phyloP scores from a whole-genome alignment of 2,888 invertebrate species.

The Archaeoteleia sp. region DNA sequence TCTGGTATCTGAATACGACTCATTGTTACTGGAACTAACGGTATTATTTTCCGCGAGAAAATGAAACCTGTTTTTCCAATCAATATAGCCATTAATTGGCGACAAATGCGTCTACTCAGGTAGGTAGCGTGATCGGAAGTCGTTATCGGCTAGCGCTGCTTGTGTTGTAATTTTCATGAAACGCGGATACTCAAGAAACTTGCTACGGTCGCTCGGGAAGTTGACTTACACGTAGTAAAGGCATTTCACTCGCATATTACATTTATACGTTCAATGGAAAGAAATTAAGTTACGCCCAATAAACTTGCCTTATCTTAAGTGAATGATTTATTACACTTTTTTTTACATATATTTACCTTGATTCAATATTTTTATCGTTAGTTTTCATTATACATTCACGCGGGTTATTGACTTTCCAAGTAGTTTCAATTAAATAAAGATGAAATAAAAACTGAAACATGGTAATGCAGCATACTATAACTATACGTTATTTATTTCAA shows the following conservation, averaged over 20 bases:
- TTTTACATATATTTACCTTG: constrained; percentile 30
- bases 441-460: neutral
- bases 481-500: too few species aligned
- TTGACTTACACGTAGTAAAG: constrained; percentile 33
- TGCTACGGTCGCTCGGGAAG: constrained; percentile 32
- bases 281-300: constrained; percentile 22
- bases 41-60: constrained; percentile 39
- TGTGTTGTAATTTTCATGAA: constrained; percentile 50
- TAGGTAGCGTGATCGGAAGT: constrained; percentile 50
- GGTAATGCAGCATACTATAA: too few species aligned
- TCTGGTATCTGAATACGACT: too few species aligned
- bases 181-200: constrained; percentile 49
- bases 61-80: constrained; percentile 46
- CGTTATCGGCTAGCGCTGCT: constrained; percentile 41
- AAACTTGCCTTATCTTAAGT: constrained; percentile 38
- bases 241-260: constrained; percentile 32
- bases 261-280: constrained; percentile 26
- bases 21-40: constrained; percentile 19
- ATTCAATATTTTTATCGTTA: constrained; percentile 19
- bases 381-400: constrained; percentile 18
- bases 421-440: constrained; percentile 16
- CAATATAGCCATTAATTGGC: constrained; percentile 48
- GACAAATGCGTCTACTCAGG: constrained; percentile 38
- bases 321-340: constrained; percentile 36
- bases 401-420: constrained; percentile 13